Evolutionary conservation across 1,140 invertebrate genomes (phyloP).

Genomic region (Alviniconcha marisindica): DNA sequence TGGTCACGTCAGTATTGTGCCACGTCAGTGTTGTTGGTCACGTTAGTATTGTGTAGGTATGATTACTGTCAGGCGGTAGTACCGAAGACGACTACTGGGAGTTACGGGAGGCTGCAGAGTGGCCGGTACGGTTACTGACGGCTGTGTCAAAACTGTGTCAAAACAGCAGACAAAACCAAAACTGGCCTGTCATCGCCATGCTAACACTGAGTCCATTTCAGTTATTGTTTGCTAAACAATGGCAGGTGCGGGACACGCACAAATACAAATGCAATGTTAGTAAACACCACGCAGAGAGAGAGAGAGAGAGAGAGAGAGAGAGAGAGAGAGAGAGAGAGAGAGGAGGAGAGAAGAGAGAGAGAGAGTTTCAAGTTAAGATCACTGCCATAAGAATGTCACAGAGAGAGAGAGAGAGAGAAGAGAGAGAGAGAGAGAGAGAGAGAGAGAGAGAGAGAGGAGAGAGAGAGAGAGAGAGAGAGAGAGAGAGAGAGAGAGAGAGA

Average conservation of each 20-base stretch:
- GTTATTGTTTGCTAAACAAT: too few relatives aligned
- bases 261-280: neutral
- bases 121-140: too few relatives aligned
- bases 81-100: too few relatives aligned
- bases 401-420: neutral
- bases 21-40: too few relatives aligned
- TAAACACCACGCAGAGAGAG: neutral
- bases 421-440: neutral
- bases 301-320: constrained; percentile 15
- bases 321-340: neutral
- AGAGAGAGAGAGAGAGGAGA: neutral
- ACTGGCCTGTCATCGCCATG: too few relatives aligned
- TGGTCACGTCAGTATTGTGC: too few relatives aligned
- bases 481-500: neutral
- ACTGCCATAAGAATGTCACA: neutral
- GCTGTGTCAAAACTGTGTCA: too few relatives aligned
- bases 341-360: neutral
- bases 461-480: neutral
- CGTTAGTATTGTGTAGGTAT: too few relatives aligned
- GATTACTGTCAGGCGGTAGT: too few relatives aligned
- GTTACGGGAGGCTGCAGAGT: too few relatives aligned
- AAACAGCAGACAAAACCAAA: too few relatives aligned
- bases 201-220: too few relatives aligned
- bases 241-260: neutral
- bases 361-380: neutral